phyloP scores from a whole-genome alignment of 1,140 invertebrate species.

The Philopotamus ludificatus region DNA sequence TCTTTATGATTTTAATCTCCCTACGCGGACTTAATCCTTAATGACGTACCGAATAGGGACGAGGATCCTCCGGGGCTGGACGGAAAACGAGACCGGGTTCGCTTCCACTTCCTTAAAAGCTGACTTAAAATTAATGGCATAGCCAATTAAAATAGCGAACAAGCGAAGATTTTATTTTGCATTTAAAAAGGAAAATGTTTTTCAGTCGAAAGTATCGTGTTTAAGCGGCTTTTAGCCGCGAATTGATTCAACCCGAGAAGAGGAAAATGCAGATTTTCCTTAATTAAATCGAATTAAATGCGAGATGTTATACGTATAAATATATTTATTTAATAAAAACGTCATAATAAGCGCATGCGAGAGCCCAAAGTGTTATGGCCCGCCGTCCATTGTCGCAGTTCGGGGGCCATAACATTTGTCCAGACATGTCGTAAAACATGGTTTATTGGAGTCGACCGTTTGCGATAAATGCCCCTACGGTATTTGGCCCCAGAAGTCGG shows the following conservation, averaged over 20 bases:
- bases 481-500: not conserved
- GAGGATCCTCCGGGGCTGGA: slow-evolving; percentile 1
- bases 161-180: slow-evolving; percentile 21
- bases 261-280: not conserved
- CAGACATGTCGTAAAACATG: slow-evolving; percentile 16
- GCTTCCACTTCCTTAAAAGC: slow-evolving; percentile 14
- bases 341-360: not conserved
- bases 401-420: slow-evolving; percentile 13
- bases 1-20: slow-evolving; percentile 25
- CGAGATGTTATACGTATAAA: not conserved
- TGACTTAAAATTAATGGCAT: slow-evolving; percentile 34
- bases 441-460: slow-evolving; percentile 16
- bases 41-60: not conserved
- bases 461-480: not conserved
- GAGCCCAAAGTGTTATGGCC: slow-evolving; percentile 15
- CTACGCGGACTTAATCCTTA: slow-evolving; percentile 7
- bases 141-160: slow-evolving; percentile 30
- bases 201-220: slow-evolving; percentile 8
- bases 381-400: not conserved
- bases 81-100: not conserved
- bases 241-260: not conserved
- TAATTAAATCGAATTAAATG: slow-evolving; percentile 4
- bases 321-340: not conserved
- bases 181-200: slow-evolving; percentile 18
- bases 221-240: slow-evolving; percentile 11